Evolutionary conservation across 2,113 vertebrate genomes (phyloP).

Genomic region (Pardalotus punctatus): DNA sequence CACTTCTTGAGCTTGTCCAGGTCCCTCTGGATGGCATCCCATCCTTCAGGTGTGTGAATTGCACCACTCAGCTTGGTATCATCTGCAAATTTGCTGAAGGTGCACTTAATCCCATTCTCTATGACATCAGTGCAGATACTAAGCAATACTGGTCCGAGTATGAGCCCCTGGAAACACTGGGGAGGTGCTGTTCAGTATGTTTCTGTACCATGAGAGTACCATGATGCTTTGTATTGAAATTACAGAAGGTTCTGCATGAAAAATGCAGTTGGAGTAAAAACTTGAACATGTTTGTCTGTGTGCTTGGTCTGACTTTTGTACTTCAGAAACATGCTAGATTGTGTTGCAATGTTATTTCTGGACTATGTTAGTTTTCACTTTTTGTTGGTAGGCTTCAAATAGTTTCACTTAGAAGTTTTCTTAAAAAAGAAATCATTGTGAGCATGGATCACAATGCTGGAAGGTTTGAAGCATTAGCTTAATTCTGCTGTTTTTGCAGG

Average conservation of each 20-base stretch:
- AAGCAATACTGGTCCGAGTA: not conserved
- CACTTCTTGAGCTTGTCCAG: not conserved
- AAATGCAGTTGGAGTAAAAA: not conserved
- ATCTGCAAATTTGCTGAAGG: not conserved
- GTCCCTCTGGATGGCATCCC: not conserved
- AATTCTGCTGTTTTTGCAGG: slow-evolving; percentile 71
- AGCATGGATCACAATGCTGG: not conserved
- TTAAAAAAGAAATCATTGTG: not conserved
- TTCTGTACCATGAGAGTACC: not conserved
- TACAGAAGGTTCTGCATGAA: not conserved
- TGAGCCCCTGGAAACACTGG: not conserved
- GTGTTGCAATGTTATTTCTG: not conserved
- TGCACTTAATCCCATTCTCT: not conserved
- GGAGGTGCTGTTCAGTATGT: not conserved
- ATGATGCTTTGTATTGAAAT: not conserved
- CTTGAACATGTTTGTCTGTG: not conserved
- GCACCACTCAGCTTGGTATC: not conserved
- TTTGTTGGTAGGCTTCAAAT: not conserved
- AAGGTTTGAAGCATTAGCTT: not conserved
- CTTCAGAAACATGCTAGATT: not conserved
- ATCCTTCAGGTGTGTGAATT: not conserved
- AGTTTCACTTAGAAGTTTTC: not conserved
- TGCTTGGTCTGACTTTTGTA: not conserved
- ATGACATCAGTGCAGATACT: not conserved
- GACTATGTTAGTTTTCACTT: not conserved